Evolutionary conservation across 2,888 invertebrate species (phyloP).

Genomic region (Agrotis ipsilon): DNA sequence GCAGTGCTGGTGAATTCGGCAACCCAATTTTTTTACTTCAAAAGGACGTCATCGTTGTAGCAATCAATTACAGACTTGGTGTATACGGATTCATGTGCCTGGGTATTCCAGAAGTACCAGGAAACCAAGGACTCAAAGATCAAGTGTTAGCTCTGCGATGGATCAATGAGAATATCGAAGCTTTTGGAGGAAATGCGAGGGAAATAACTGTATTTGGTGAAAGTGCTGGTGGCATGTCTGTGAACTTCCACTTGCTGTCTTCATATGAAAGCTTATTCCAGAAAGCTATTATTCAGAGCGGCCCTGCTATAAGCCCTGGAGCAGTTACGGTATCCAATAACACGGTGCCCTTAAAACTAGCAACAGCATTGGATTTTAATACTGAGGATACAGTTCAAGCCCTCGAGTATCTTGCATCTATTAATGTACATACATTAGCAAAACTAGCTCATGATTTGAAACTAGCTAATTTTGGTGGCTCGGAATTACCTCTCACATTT

Average conservation of each 20-base stretch:
- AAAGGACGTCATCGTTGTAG: constrained; percentile 47
- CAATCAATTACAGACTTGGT: constrained; percentile 51
- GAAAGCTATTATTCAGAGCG: constrained; percentile 52
- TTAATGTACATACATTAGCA: constrained; percentile 18
- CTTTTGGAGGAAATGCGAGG: constrained; percentile 68
- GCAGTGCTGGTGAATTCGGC: background rate
- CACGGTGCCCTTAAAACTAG: constrained; percentile 30
- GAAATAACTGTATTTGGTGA: constrained; percentile 68
- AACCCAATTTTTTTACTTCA: constrained; percentile 17
- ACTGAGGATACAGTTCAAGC: constrained; percentile 33
- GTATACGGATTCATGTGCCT: constrained; percentile 71
- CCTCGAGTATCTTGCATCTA: constrained; percentile 25
- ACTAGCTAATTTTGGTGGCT: background rate
- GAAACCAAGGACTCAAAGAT: constrained; percentile 75
- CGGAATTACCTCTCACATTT: constrained; percentile 6
- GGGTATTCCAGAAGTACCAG: constrained; percentile 66
- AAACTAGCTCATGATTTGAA: constrained; percentile 20
- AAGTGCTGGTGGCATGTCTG: constrained; percentile 68
- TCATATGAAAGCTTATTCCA: constrained; percentile 44
- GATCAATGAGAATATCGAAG: constrained; percentile 70
- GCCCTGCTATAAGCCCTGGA: constrained; percentile 39
- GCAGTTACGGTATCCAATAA: constrained; percentile 7
- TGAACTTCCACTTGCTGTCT: constrained; percentile 44
- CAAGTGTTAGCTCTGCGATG: constrained; percentile 70
- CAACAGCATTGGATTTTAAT: constrained; percentile 31